These are phyloP conservation scores for Echeneis naucrates DNA, from an alignment of 2,797 vertebrate genomes.

Conservation along the genomic window DNA sequence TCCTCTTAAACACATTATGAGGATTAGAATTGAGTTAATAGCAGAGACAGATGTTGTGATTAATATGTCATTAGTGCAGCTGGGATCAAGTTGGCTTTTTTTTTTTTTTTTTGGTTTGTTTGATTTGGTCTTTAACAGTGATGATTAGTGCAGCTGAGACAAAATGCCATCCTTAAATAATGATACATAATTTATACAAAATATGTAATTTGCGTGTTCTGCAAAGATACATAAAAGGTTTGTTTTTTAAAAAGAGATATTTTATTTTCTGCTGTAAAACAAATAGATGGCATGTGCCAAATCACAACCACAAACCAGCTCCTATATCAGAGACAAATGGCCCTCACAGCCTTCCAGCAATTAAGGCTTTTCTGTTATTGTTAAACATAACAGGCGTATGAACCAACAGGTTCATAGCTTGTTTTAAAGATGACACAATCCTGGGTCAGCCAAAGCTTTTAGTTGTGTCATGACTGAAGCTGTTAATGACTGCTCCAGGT, in stretches of 20 bases:
- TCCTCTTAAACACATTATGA: constrained; percentile 65
- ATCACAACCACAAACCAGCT: constrained; percentile 5
- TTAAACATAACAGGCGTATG: background rate
- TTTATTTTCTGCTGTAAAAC: background rate
- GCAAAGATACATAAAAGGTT: background rate
- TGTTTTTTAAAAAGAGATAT: background rate
- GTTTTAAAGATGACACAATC: constrained; percentile 31
- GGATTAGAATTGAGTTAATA: constrained; percentile 70
- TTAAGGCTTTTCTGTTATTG: background rate
- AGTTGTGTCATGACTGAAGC: constrained; percentile 32
- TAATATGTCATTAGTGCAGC: constrained; percentile 31
- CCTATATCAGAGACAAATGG: background rate
- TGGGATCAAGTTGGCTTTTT: constrained; percentile 4
- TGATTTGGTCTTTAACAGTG: constrained; percentile 2
- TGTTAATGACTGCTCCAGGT: constrained; percentile 29
- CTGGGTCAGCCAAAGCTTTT: constrained; percentile 11
- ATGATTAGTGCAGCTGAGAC: constrained; percentile 9
- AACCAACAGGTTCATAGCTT: background rate
- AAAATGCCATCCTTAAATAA: constrained; percentile 1
- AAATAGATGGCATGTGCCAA: background rate
- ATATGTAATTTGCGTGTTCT: background rate
- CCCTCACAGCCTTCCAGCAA: background rate
- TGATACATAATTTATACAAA: background rate
- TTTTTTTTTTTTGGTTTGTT: no score
- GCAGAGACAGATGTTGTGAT: constrained; percentile 46